Evolutionary conservation across 2,113 vertebrate species (phyloP), one percentile per base, ranked within the genome.

Genomic region (Ramphastos sulfuratus): DNA sequence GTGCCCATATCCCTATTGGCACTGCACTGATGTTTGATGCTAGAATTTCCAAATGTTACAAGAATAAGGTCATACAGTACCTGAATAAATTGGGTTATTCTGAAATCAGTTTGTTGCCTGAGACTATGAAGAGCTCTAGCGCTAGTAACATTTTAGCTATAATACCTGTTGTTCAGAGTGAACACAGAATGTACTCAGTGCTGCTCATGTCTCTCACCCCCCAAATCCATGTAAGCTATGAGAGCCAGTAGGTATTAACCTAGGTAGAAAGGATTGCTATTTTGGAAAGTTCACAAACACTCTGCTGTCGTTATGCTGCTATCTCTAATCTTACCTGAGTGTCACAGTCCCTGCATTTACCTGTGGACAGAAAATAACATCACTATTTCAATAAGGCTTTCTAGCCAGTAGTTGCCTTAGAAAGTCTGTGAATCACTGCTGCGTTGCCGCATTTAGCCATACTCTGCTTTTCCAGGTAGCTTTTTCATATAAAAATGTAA

Each of bases 1-100:
- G 58, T 71, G n/a, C 46, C 30, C 3, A 0, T 55, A 21, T 33
- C 76, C 0, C 0, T 60, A 39, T 1, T 37, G 77, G 56, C 54
- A 3, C 1, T 9, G 33, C 42, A 2, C 37, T 82, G 8, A 63
- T 25, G 27, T 33, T 54, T 46, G 0, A 12, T 19, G 27, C 21
- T 69, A 56, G 44, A 64, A 64, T 75, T 93, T 64, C 48, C 33
- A 44, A 78, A 25, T 75, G 42, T 58, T 61, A 92, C 1, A 3
- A 65, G 61, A 81, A 30, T 24, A 74, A 31, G 10, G 35, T 82
- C 14, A 18, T 75, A 27, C 6, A 54, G 16, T 24, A 79, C 44
- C 44, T 65, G 44, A 82, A 31, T 61, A 60, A 78, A 3, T 6
- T 82, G 30, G 6, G 7, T 82, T 84, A 24, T 58, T 91, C 59